phyloP scores from a whole-genome alignment of 2,113 vertebrate species.

The Nothocercus nigrocapillus region DNA sequence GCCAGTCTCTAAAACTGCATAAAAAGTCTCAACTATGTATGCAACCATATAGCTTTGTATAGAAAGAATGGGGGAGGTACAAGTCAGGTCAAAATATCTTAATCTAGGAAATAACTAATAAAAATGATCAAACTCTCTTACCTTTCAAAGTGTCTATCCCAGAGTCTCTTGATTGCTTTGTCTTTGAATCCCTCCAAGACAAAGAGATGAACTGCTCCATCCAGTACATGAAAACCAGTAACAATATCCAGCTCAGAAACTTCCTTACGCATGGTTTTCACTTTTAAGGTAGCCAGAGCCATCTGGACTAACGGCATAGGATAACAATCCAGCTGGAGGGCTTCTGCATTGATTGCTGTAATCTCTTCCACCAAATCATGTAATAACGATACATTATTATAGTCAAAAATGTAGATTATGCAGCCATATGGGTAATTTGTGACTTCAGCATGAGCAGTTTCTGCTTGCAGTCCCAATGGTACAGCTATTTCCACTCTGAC shows the following conservation, averaged over 20 bases:
- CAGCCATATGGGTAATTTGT: conserved; percentile 70
- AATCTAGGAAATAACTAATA: background rate
- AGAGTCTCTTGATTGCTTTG: conserved; percentile 79
- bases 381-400: conserved; percentile 53
- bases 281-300: conserved; percentile 67
- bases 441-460: background rate
- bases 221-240: conserved; percentile 86
- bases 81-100: background rate
- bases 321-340: conserved; percentile 69
- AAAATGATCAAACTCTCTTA: background rate
- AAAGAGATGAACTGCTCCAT: conserved; percentile 81
- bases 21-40: background rate
- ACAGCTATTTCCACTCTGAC: conserved; percentile 79
- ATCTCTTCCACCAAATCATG: conserved; percentile 76
- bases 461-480: conserved; percentile 25
- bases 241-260: conserved; percentile 77
- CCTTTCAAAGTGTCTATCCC: conserved; percentile 74
- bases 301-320: conserved; percentile 22
- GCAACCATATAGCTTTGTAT: background rate
- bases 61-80: background rate
- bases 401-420: conserved; percentile 80
- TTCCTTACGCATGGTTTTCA: conserved; percentile 52
- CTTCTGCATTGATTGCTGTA: conserved; percentile 76
- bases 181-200: conserved; percentile 85
- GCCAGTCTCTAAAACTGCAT: background rate